These are phyloP conservation scores for Diabrotica undecimpunctata DNA, from an alignment of 1,140 invertebrate genomes.

Conservation along the genomic window DNA sequence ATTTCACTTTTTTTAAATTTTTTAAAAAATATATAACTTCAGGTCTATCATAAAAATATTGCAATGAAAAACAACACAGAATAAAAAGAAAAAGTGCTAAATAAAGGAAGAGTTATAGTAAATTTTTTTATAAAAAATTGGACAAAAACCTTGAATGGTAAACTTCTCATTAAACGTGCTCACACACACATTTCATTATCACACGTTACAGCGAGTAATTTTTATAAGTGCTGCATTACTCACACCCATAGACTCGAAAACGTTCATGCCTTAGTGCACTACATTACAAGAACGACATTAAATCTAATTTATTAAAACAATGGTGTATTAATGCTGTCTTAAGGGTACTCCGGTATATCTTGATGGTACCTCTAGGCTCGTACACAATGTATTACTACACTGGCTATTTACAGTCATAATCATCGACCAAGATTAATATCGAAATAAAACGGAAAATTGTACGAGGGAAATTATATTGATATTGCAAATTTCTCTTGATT, in stretches of 20 bases:
- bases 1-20: too few species aligned
- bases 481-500: too few species aligned
- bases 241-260: background rate
- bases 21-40: too few species aligned
- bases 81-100: too few species aligned
- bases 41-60: too few species aligned
- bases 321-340: background rate
- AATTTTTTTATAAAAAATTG: too few species aligned
- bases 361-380: background rate
- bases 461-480: background rate
- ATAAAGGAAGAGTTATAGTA: too few species aligned
- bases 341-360: slow-evolving; percentile 1
- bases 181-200: background rate
- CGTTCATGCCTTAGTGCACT: background rate
- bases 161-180: too few species aligned
- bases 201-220: background rate
- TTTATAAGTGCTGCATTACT: background rate
- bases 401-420: background rate
- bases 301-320: slow-evolving; percentile 1
- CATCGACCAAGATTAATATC: background rate
- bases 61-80: too few species aligned
- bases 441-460: background rate
- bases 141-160: too few species aligned
- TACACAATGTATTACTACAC: too few species aligned
- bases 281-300: background rate